Evolutionary conservation across 2,888 invertebrate genomes (phyloP).

Genomic region (Synanthedon formicaeformis): DNA sequence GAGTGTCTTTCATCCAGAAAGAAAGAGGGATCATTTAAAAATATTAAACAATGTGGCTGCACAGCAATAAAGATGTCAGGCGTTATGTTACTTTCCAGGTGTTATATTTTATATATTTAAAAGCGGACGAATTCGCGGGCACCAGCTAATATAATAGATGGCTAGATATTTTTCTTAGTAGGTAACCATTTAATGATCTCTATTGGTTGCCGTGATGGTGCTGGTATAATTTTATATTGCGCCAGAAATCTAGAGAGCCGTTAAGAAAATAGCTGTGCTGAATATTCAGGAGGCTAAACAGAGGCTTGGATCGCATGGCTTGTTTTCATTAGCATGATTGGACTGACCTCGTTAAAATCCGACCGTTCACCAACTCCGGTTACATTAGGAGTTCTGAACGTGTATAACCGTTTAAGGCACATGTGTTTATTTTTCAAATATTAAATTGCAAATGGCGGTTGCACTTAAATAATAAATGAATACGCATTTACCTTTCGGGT

Average conservation of each 20-base stretch:
- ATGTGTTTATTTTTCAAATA: slow-evolving; percentile 6
- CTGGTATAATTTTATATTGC: slow-evolving; percentile 41
- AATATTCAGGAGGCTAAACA: slow-evolving; percentile 56
- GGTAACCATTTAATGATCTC: too few species aligned
- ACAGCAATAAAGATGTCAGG: too few species aligned
- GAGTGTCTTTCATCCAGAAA: too few species aligned
- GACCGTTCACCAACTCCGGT: slow-evolving; percentile 12
- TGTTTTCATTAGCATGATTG: slow-evolving; percentile 68
- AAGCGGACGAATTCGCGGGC: too few species aligned
- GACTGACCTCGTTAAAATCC: slow-evolving; percentile 53
- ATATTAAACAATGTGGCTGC: too few species aligned
- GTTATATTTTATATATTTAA: too few species aligned
- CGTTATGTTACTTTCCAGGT: too few species aligned
- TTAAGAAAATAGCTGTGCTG: slow-evolving; percentile 58
- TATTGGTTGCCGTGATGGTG: slow-evolving; percentile 13
- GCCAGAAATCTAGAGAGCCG: slow-evolving; percentile 43
- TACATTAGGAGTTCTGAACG: slow-evolving; percentile 5
- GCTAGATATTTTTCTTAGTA: too few species aligned
- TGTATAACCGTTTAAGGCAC: slow-evolving; percentile 6
- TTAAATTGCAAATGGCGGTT: neutral
- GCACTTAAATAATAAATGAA: neutral
- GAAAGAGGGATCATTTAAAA: too few species aligned
- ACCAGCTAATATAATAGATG: too few species aligned
- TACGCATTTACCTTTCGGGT: neutral
- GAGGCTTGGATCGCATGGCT: slow-evolving; percentile 47